Percentiles rank a stretch among this genome's conserved stretches.
These are phyloP conservation scores for Aphis gossypii DNA, from an alignment of 1,140 invertebrate genomes.

Conservation along the genomic window DNA sequence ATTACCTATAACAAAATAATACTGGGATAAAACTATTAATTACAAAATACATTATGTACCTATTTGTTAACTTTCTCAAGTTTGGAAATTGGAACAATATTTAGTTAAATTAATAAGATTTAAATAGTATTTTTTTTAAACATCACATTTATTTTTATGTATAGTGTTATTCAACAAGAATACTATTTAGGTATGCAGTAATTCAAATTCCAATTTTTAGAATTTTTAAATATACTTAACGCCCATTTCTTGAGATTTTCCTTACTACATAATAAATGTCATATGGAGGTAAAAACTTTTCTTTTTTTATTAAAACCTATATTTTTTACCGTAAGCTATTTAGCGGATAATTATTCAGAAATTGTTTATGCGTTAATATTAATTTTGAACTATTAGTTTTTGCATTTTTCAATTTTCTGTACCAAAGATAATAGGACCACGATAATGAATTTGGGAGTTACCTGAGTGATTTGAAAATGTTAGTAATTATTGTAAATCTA, in stretches of 20 bases:
- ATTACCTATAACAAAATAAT: no score
- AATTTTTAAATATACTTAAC: background rate
- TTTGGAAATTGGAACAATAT: background rate
- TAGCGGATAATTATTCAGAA: no score
- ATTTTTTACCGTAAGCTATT: no score
- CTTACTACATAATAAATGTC: background rate
- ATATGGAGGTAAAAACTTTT: background rate
- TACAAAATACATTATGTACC: background rate
- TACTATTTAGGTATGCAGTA: background rate
- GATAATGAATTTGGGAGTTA: no score
- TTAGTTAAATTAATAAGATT: background rate
- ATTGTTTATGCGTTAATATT: no score
- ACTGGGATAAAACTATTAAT: background rate
- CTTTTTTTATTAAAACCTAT: background rate
- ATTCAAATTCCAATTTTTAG: background rate
- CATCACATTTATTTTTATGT: background rate
- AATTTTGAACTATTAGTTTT: no score
- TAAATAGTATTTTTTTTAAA: background rate
- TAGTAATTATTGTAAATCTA: no score
- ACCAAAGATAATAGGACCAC: no score
- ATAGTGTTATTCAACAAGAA: background rate
- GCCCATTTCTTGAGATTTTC: background rate
- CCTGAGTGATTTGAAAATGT: no score
- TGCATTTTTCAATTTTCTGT: no score
- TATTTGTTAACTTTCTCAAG: background rate